Evolutionary conservation across 2,888 invertebrate genomes (phyloP).

Genomic region (Platynereis dumerilii): DNA sequence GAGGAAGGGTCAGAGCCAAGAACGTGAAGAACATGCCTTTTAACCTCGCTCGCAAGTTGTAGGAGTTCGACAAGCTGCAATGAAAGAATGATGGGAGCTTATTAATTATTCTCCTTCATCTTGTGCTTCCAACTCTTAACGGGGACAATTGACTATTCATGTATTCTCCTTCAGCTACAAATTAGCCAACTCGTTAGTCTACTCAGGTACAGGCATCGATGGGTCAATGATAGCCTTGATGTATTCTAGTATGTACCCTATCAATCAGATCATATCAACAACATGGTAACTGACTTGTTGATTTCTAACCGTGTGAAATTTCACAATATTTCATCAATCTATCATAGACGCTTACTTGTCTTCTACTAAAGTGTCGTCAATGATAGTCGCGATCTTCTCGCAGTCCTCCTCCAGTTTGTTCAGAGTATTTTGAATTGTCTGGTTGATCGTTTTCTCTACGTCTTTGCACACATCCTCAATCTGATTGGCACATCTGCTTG

Average conservation of each 20-base stretch:
- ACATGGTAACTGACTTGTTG: too few relatives aligned
- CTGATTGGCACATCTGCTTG: constrained; percentile 67
- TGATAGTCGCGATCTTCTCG: constrained; percentile 63
- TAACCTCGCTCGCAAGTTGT: constrained; percentile 54
- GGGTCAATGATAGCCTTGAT: too few relatives aligned
- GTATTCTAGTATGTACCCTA: too few relatives aligned
- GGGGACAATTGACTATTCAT: too few relatives aligned
- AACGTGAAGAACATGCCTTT: constrained; percentile 60
- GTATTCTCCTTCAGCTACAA: too few relatives aligned
- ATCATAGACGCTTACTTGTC: constrained; percentile 53
- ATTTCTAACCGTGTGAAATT: too few relatives aligned
- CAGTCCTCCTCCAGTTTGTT: constrained; percentile 68
- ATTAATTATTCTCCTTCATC: not conserved
- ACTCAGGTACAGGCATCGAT: too few relatives aligned
- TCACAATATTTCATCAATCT: too few relatives aligned
- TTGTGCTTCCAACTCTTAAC: too few relatives aligned
- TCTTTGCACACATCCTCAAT: constrained; percentile 68
- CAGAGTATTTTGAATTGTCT: constrained; percentile 68
- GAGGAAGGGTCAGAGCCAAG: constrained; percentile 58
- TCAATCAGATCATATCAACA: too few relatives aligned
- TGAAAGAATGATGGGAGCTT: not conserved
- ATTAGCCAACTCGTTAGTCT: too few relatives aligned
- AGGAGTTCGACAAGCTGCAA: constrained; percentile 41
- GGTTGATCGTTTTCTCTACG: constrained; percentile 68
- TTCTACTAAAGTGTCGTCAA: constrained; percentile 60